phyloP scores from a whole-genome alignment of 2,113 vertebrate genomes.

The Crotalus helleri region DNA sequence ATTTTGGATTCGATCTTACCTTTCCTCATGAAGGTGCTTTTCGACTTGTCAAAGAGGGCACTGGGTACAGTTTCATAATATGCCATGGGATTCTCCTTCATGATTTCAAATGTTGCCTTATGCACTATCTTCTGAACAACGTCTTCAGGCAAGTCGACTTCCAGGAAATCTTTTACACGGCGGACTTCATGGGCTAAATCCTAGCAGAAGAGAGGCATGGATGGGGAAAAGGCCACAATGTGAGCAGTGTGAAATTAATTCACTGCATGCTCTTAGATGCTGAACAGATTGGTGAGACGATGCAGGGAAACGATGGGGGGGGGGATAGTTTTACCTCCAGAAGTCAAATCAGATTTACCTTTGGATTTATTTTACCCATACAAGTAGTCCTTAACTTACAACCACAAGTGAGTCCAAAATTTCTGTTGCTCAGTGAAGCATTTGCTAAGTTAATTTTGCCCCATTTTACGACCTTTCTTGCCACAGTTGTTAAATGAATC shows the following conservation, averaged over 20 bases:
- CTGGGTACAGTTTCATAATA: neutral
- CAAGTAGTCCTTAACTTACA: too few relatives aligned
- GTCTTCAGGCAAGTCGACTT: slow-evolving; percentile 2
- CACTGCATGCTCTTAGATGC: neutral
- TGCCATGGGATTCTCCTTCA: slow-evolving; percentile 21
- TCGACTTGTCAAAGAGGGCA: neutral
- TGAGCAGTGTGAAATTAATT: too few relatives aligned
- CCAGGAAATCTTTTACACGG: slow-evolving; percentile 13
- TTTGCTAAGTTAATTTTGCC: too few relatives aligned
- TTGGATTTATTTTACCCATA: neutral
- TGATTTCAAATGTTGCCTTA: slow-evolving; percentile 1
- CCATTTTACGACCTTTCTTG: too few relatives aligned
- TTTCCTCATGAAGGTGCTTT: slow-evolving; percentile 16
- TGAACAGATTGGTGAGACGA: neutral
- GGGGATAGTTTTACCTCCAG: neutral
- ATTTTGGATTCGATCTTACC: neutral
- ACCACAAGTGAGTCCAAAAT: too few relatives aligned
- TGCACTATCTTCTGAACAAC: slow-evolving; percentile 8
- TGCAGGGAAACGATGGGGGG: neutral
- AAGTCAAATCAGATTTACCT: neutral
- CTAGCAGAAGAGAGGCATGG: neutral
- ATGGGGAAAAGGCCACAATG: neutral
- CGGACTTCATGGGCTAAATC: neutral
- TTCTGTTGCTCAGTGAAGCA: neutral
- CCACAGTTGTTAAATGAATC: too few relatives aligned